Percentiles rank a stretch among this genome's conserved stretches.
Conservation (phyloP, 2,797 vertebrate genomes). For the Cyprinodon diabolis region DNA sequence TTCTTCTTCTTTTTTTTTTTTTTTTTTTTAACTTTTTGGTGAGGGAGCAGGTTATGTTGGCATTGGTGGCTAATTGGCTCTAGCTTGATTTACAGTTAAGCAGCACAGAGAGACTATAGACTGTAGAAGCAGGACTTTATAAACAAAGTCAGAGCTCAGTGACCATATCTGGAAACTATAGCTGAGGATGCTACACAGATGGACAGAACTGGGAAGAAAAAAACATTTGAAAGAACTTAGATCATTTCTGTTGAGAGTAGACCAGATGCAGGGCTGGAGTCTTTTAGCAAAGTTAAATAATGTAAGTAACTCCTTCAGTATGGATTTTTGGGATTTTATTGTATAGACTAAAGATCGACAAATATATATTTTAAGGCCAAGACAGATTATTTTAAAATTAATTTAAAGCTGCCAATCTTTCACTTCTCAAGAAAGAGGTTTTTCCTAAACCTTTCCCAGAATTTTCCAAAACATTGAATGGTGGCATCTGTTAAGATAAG, state of each 20-base stretch:
- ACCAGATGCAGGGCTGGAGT: not conserved
- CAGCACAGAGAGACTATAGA: not conserved
- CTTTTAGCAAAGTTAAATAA: not conserved
- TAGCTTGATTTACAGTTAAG: not conserved
- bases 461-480: not conserved
- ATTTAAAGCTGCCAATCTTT: not conserved
- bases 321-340: not conserved
- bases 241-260: constrained; percentile 2
- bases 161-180: constrained; percentile 1
- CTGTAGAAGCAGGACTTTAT: not conserved
- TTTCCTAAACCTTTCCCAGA: not conserved
- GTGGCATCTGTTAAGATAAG: not conserved
- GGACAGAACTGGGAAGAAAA: not conserved
- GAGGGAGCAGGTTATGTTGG: not conserved
- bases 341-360: not conserved
- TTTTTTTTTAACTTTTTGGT: not conserved
- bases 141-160: not conserved
- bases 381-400: too few relatives aligned
- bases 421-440: not conserved
- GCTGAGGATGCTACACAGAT: constrained; percentile 1
- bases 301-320: not conserved
- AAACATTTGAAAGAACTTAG: constrained; percentile 1
- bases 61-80: not conserved
- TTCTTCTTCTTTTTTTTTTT: not conserved
- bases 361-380: too few relatives aligned